phyloP scores from a whole-genome alignment of 2,113 vertebrate genomes.

The Falco punctatus region DNA sequence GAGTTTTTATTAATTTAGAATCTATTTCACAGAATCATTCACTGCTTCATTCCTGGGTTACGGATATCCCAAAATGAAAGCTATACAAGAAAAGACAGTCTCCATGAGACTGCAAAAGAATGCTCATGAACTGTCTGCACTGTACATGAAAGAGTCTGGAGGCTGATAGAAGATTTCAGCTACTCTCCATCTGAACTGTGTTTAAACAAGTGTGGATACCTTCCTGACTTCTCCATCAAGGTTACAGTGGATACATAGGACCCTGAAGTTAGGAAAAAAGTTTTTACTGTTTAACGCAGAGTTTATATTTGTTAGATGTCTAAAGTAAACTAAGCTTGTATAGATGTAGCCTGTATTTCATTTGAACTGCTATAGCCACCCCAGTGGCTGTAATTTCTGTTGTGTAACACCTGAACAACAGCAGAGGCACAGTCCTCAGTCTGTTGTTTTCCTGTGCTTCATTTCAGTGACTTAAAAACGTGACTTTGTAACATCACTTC shows the following conservation, averaged over 20 bases:
- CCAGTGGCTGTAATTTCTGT: not conserved
- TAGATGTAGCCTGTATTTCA: not conserved
- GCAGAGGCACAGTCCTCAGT: not conserved
- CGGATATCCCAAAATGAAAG: not conserved
- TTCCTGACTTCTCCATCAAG: not conserved
- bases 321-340: not conserved
- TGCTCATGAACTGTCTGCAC: not conserved
- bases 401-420: not conserved
- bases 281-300: not conserved
- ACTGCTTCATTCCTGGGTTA: not conserved
- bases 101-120: not conserved
- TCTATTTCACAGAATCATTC: not conserved
- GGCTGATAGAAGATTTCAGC: not conserved
- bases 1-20: not conserved
- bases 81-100: not conserved
- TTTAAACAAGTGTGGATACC: not conserved
- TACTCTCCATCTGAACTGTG: not conserved
- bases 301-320: not conserved
- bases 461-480: not conserved
- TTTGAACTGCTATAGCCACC: not conserved
- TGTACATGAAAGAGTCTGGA: not conserved
- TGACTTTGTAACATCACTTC: not conserved
- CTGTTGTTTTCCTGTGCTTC: not conserved
- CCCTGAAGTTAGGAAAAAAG: rapidly evolving
- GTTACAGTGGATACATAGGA: not conserved